Evolutionary conservation across 1,140 invertebrate genomes (phyloP), one percentile per base, ranked within the genome.

Genomic region (Cydia splendana): DNA sequence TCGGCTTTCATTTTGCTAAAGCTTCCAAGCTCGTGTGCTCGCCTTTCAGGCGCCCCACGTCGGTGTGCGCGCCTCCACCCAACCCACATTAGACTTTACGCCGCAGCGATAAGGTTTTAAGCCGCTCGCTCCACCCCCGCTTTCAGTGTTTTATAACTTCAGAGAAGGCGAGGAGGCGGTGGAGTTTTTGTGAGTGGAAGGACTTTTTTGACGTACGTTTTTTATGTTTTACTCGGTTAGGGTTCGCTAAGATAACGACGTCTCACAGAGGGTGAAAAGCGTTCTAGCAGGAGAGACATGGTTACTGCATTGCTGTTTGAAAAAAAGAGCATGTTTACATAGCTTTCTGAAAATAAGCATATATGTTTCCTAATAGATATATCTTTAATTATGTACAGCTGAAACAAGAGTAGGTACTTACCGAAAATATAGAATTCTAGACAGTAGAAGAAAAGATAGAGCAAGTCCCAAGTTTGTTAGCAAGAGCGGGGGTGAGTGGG

Each of bases 1-100:
- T 92, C 89, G 89, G 91, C 91, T 92, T 92, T 93, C 90, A 93
- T 93, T 92, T 93, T 88, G 90, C 88, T 90, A 91, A 91, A 93
- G 89, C 91, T 92, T 87, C 84, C 85, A 90, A 87, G 89, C 87
- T 90, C 87, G 91, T 92, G 91, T 93, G 90, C 90, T 87, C 87
- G 89, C 88, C 88, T 92, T 92, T 91, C 88, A 93, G 90, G 79
- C 84, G 78, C 82, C 82, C 81, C 81, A 83, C 79, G 84, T 81
- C 83, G 82, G 82, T 86, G 84, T 87, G 87, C 82, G 82, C 76
- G 51, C 79, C 69, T 15, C 76, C 74, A 79, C 62, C 62, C 80
- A 73, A 79, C 71, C 82, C 73, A 82, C 81, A 84, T 79, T 88
- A 83, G 81, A 87, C 88, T 86, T 79, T 91, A 87, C 81, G 53